phyloP scores from a whole-genome alignment of 2,797 vertebrate species.

The Chaunax sp. region DNA sequence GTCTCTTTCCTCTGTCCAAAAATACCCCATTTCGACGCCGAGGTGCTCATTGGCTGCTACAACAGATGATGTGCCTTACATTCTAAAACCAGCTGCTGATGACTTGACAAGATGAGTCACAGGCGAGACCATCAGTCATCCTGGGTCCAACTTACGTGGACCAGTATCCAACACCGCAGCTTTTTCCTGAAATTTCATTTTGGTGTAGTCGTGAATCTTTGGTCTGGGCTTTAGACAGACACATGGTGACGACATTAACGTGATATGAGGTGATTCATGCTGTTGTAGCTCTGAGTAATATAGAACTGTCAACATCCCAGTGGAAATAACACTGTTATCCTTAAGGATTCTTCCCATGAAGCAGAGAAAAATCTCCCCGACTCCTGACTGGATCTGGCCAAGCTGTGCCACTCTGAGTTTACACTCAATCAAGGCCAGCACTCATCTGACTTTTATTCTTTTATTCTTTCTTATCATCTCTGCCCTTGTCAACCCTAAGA shows the following conservation, averaged over 20 bases:
- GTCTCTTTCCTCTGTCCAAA: too few relatives aligned
- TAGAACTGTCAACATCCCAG: slow-evolving; percentile 41
- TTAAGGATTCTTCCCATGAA: slow-evolving; percentile 32
- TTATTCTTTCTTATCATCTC: not conserved
- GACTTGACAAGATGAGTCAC: slow-evolving; percentile 18
- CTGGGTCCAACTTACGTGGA: too few relatives aligned
- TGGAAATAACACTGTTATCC: slow-evolving; percentile 39
- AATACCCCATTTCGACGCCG: too few relatives aligned
- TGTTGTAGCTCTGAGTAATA: slow-evolving; percentile 45
- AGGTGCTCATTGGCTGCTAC: too few relatives aligned
- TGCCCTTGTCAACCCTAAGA: slow-evolving; percentile 5
- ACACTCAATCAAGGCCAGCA: slow-evolving; percentile 6
- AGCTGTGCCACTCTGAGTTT: too few relatives aligned
- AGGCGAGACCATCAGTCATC: not conserved
- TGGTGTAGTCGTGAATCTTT: too few relatives aligned
- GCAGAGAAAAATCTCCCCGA: slow-evolving; percentile 21
- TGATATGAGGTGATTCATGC: slow-evolving; percentile 51
- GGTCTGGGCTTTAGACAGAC: slow-evolving; percentile 17
- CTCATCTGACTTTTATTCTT: not conserved
- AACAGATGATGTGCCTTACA: too few relatives aligned
- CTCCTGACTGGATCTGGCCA: slow-evolving; percentile 19
- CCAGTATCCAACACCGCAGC: too few relatives aligned
- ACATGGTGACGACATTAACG: slow-evolving; percentile 38
- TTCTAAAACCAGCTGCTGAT: too few relatives aligned
- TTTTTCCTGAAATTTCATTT: too few relatives aligned